phyloP scores from a whole-genome alignment of 2,113 vertebrate genomes.

The Grus americana region DNA sequence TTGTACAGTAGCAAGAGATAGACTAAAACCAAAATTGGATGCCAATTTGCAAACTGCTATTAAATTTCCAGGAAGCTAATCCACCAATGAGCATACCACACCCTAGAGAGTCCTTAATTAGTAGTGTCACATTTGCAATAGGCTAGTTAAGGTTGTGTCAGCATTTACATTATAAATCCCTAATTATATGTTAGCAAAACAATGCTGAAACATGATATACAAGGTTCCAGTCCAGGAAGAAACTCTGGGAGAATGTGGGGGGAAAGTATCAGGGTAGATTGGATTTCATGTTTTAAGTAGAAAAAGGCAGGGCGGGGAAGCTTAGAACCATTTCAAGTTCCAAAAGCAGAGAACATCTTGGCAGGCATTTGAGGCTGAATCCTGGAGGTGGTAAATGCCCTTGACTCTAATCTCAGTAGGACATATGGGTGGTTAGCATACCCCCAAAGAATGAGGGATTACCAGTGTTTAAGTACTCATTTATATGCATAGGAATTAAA shows the following conservation, averaged over 20 bases:
- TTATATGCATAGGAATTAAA: not conserved
- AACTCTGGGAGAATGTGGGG: not conserved
- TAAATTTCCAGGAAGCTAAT: slow-evolving; percentile 29
- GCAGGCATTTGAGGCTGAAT: not conserved
- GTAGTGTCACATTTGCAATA: slow-evolving; percentile 24
- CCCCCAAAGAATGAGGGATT: not conserved
- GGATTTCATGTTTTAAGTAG: not conserved
- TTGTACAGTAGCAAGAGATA: not conserved
- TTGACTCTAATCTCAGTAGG: not conserved
- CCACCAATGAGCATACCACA: slow-evolving; percentile 23
- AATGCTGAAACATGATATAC: not conserved
- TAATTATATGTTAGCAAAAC: not conserved
- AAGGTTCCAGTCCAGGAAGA: not conserved
- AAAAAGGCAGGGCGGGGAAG: too few species aligned
- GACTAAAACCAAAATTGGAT: not conserved
- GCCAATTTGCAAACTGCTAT: slow-evolving; percentile 3
- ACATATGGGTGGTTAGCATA: not conserved
- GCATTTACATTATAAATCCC: slow-evolving; percentile 9
- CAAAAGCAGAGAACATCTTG: not conserved
- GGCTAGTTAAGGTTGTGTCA: slow-evolving; percentile 23
- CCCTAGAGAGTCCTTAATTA: slow-evolving; percentile 36
- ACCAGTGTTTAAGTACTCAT: not conserved
- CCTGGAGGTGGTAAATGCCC: not conserved
- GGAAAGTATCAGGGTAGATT: not conserved
- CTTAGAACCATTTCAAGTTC: not conserved